Evolutionary conservation across 2,113 vertebrate genomes (phyloP), one percentile per base, ranked within the genome.

Genomic region (Todiramphus saurophagus): DNA sequence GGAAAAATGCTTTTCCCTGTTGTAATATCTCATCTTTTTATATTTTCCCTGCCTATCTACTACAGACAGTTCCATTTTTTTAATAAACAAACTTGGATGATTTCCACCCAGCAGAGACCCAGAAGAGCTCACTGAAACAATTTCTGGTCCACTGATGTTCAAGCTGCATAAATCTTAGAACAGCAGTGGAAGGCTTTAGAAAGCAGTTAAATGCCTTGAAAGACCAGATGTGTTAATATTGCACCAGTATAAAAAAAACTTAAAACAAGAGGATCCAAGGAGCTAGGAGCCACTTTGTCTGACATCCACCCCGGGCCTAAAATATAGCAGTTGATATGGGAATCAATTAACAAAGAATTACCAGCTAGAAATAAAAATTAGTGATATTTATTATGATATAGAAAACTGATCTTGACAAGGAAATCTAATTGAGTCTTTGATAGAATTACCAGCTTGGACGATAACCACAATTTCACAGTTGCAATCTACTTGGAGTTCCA

Each of bases 1-100:
- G 16, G 28, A 89, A 72, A 41, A 18, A 75, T 3, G 2, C 24
- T 87, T 78, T 79, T 62, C 28, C 14, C 25, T 50, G 25, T 28
- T 87, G 31, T 46, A 64, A 50, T 70, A 63, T 74, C 63, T 69
- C 31, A 72, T 80, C 28, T 82, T 85, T 87, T 91, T 68, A 55
- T 68, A 78, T 84, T 87, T 62, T 33, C 30, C 33, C 3, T 68
- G 33, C 4, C 2, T 70, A 35, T 31, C 53, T 82, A 75, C 67
- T 87, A 91, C 13, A 91, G 39, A 33, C 55, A 62, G 73, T 66
- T 94, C 55, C 33, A 31, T 55, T 67, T 81, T 92, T 87, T 91
- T 60, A 77, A 89, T 89, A 81, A 95, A 81, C 20, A 67, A 89
- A 94, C 51, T 82, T 67, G 41, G 51, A 91, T 89, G 25, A 77